These are phyloP conservation scores for Therioaphis trifolii DNA, from an alignment of 2,888 invertebrate species.

Conservation along the genomic window DNA sequence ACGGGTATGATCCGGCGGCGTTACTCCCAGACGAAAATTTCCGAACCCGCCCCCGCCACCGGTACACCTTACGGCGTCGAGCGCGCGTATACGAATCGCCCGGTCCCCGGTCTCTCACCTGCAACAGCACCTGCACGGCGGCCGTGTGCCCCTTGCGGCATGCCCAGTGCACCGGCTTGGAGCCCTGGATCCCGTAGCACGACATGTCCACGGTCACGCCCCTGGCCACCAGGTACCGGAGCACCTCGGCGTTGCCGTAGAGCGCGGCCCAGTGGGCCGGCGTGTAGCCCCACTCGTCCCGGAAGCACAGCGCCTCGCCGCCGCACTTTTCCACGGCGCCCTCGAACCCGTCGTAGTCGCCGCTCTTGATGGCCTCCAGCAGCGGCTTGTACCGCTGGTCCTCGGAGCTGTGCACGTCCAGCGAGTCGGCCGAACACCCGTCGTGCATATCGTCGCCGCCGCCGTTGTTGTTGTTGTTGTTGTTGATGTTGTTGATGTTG, in stretches of 20 bases:
- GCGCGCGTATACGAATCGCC: too few relatives aligned
- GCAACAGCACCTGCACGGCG: slow-evolving; percentile 79
- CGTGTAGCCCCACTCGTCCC: slow-evolving; percentile 93
- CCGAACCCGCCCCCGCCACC: too few relatives aligned
- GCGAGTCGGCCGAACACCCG: slow-evolving; percentile 55
- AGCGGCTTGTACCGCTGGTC: slow-evolving; percentile 39
- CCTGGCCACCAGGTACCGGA: slow-evolving; percentile 86
- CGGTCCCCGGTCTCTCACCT: too few relatives aligned
- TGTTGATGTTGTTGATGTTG: neutral
- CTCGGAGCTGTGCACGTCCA: slow-evolving; percentile 48
- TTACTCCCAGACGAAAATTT: too few relatives aligned
- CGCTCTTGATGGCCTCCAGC: slow-evolving; percentile 68
- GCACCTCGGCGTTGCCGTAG: slow-evolving; percentile 89
- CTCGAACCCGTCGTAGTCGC: slow-evolving; percentile 86
- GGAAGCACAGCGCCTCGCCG: slow-evolving; percentile 79
- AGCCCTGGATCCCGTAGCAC: slow-evolving; percentile 88
- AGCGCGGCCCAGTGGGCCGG: slow-evolving; percentile 93
- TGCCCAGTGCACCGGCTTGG: slow-evolving; percentile 93
- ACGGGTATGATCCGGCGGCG: too few relatives aligned
- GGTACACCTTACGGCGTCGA: too few relatives aligned
- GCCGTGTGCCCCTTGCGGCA: slow-evolving; percentile 92
- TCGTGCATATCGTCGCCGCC: slow-evolving; percentile 18
- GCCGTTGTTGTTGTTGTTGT: neutral
- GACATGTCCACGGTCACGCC: slow-evolving; percentile 87
- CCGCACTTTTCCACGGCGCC: slow-evolving; percentile 85